These are phyloP conservation scores for Nezara viridula DNA, from an alignment of 2,888 invertebrate species.

Conservation along the genomic window DNA sequence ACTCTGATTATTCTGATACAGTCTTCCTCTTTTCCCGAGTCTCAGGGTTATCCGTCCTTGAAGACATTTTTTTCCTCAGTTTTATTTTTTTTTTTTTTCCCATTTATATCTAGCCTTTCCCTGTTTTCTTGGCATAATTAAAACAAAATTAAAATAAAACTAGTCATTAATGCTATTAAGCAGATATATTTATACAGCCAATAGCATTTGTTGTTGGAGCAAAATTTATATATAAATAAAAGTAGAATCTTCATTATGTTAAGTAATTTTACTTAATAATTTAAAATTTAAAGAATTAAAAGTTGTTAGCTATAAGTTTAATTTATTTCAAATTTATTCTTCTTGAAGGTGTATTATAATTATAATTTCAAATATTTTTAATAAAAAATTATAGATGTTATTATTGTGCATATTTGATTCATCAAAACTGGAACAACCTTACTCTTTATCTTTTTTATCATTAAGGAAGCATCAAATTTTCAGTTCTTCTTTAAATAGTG, in stretches of 20 bases:
- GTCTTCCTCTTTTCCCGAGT: slow-evolving; percentile 31
- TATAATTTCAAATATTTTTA: slow-evolving; percentile 21
- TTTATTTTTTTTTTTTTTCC: background rate
- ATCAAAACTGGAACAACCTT: background rate
- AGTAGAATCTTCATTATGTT: background rate
- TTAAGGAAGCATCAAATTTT: no score
- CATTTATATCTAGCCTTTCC: background rate
- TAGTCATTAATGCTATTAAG: background rate
- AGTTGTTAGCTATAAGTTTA: background rate
- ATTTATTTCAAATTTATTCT: background rate
- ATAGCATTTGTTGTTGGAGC: background rate
- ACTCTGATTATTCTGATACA: background rate
- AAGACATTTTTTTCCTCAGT: background rate
- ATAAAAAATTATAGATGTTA: slow-evolving; percentile 1
- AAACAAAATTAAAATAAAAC: background rate
- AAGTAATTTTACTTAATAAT: background rate
- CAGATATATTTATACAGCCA: background rate
- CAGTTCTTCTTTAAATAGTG: no score
- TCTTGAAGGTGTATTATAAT: background rate
- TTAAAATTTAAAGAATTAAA: background rate
- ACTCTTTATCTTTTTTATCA: no score
- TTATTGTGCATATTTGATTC: background rate
- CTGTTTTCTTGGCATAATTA: background rate
- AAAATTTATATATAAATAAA: background rate
- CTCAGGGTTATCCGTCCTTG: slow-evolving; percentile 14